Conservation (phyloP, 2,113 vertebrate genomes). For the Tragelaphus buxtoni region DNA sequence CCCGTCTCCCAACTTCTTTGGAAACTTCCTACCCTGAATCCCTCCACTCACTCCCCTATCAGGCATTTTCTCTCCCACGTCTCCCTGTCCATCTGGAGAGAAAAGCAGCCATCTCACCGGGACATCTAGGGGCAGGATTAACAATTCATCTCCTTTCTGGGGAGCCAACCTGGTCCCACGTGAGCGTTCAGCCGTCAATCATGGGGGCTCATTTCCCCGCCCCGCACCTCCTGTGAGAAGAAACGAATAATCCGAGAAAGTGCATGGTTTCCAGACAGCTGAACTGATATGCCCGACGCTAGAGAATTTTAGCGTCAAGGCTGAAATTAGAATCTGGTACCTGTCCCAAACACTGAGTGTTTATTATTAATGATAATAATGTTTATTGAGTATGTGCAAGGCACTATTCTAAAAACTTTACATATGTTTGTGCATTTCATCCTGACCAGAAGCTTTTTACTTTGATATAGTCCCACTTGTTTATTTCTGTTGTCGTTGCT, state of each 20-base stretch:
- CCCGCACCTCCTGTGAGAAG: background rate
- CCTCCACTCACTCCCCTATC: background rate
- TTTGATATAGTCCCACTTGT: background rate
- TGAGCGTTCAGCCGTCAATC: background rate
- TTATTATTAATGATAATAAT: background rate
- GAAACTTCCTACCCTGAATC: background rate
- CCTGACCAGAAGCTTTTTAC: background rate
- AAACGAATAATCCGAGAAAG: too few species aligned
- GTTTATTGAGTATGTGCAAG: background rate
- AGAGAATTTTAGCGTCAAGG: background rate
- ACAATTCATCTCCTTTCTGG: background rate
- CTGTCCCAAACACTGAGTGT: background rate
- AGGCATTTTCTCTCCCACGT: background rate
- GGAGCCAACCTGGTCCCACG: rapidly evolving
- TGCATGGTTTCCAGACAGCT: rapidly evolving
- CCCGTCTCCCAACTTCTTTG: background rate
- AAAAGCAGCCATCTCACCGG: background rate
- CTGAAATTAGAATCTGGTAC: background rate
- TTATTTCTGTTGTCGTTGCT: background rate
- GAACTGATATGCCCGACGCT: background rate
- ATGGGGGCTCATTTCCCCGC: background rate
- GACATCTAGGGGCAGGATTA: background rate
- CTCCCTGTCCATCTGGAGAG: background rate
- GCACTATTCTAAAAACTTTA: background rate
- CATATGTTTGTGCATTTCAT: background rate